Conservation (phyloP, 1,140 invertebrate genomes). For the Lepidurus packardi region DNA sequence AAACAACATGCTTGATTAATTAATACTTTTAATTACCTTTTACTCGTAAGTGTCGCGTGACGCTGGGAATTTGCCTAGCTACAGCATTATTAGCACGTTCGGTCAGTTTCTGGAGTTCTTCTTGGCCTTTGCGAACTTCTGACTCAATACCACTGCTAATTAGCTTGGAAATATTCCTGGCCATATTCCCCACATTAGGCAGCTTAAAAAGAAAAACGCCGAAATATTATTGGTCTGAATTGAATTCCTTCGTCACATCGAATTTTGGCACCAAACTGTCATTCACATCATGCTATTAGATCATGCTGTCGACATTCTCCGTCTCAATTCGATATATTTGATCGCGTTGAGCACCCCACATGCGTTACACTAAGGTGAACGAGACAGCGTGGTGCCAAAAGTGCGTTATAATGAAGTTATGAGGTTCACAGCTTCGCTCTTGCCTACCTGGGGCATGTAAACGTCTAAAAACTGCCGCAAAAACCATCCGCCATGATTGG, state of each 20-base stretch:
- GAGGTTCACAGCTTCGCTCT: not conserved
- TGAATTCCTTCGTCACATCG: no score
- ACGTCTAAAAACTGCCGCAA: conserved; percentile 9
- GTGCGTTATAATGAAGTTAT: no score
- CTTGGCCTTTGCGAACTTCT: conserved; percentile 29
- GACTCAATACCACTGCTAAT: conserved; percentile 42
- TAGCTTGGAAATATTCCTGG: conserved; percentile 45
- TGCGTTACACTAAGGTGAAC: no score
- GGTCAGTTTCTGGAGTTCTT: conserved; percentile 16
- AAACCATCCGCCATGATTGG: not conserved
- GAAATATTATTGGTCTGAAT: not conserved
- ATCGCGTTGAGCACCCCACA: no score
- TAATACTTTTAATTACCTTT: conserved; percentile 20
- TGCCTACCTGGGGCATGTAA: conserved; percentile 14
- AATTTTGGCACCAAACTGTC: no score
- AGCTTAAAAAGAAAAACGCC: not conserved
- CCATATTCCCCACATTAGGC: conserved; percentile 40
- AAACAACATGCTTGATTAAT: not conserved
- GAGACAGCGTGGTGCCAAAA: no score
- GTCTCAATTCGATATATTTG: no score
- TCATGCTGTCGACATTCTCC: no score
- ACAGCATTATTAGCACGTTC: conserved; percentile 27
- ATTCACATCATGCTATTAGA: no score
- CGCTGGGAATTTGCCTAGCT: conserved; percentile 20
- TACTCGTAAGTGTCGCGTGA: conserved; percentile 29